Base-by-base conservation (phyloP, 2,888 invertebrate species). In the Tuta absoluta region DNA sequence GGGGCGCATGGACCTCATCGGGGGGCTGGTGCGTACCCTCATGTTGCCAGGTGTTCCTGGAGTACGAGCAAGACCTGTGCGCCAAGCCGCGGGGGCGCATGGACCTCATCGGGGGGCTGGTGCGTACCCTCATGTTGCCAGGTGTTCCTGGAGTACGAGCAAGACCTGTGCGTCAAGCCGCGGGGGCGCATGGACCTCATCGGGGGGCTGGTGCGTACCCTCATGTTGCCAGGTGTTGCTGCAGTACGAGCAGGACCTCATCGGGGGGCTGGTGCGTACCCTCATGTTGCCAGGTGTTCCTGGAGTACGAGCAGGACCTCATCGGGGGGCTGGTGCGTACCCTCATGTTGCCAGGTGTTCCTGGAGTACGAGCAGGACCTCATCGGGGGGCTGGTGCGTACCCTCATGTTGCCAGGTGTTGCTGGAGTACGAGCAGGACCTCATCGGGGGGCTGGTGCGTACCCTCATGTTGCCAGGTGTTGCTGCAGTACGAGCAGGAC, bases 11-110 rank as follows among this genome's bases (percentile, higher is more conserved):
- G 99, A 99, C 85, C 95, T 97, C 75, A 93, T 99, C 73, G 98
- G 98, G 17, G 98, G 53, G 28, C n/a, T 53, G 53, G 53, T 53
- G 5, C 28, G 53, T 53, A 5, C 23, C 2, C n/a, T n/a, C n/a
- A n/a, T n/a, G n/a, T n/a, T n/a, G n/a, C n/a, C n/a, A n/a, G n/a
- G 98, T 99, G 23, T 99, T 99, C 86, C 93, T 99, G 24, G 99
- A 99, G 84, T 99, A 98, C 83, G 98, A 99, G 80, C 96, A 98
- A 83, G 96, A 96, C 79, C 84, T 96, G 71, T 96, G 96, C 76
- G 96, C 96, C 76, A 97, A 95, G 79, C 95, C 95, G 0, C 86
- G 94, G 85, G 98, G 95, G 80, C 95, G 97, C 85, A 96, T 98
- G 92, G 99, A 99, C 85, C 95, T 97, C 75, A 93, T 99, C 73